Conservation (phyloP, 2,888 invertebrate species). For the Eumerus sabulonum region DNA sequence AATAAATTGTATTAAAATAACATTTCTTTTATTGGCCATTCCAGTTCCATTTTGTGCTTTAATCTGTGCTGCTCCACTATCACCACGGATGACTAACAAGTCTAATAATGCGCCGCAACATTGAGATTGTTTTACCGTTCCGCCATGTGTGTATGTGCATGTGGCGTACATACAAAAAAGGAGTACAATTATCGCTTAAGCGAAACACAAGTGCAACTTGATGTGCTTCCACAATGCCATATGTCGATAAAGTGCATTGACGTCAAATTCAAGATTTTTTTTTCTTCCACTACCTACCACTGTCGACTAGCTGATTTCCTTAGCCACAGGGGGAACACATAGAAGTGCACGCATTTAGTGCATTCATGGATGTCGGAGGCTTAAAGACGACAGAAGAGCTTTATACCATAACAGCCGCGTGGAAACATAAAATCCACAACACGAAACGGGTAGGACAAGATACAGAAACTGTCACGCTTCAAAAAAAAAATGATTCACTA, state of each 20-base stretch:
- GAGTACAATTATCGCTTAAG: conserved; percentile 62
- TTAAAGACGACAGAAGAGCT: conserved; percentile 55
- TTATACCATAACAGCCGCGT: conserved; percentile 17
- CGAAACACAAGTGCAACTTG: conserved; percentile 64
- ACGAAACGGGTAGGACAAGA: conserved; percentile 8
- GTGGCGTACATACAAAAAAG: no score
- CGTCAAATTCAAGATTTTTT: conserved; percentile 48
- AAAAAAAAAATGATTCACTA: conserved; percentile 53
- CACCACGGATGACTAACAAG: conserved; percentile 53
- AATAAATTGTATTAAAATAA: conserved; percentile 34
- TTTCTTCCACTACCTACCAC: not conserved
- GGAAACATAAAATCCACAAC: conserved; percentile 18
- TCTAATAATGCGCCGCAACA: conserved; percentile 39
- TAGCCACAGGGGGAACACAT: conserved; percentile 56
- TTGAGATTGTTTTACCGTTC: conserved; percentile 61
- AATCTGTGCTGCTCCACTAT: conserved; percentile 19
- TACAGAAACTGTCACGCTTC: conserved; percentile 57
- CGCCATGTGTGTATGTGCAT: conserved; percentile 36
- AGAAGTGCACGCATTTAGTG: conserved; percentile 64
- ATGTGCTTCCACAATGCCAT: conserved; percentile 68
- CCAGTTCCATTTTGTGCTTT: conserved; percentile 15
- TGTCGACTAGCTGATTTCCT: conserved; percentile 11
- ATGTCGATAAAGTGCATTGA: conserved; percentile 69
- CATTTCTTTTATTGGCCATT: conserved; percentile 57
- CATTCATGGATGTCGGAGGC: conserved; percentile 61